Base-by-base conservation (phyloP, 2,888 invertebrate species). In the Drosophila subsilvestris region DNA sequence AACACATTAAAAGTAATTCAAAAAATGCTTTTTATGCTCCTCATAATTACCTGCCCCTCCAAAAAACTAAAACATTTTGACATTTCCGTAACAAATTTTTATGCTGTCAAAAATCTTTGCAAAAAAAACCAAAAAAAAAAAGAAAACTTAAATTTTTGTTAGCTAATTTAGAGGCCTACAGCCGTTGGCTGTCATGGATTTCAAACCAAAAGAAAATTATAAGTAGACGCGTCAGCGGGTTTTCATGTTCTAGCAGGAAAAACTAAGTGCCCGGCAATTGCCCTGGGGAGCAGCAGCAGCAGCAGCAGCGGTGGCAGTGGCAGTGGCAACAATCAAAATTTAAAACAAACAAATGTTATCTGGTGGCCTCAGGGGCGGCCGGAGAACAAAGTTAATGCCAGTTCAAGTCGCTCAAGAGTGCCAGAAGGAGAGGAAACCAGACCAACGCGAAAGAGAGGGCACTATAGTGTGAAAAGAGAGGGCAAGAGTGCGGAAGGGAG, bases 151-250 rank as follows among this genome's bases (percentile, higher is more conserved):
- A 9, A 32, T 20, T 29, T 43, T 45, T 59, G 68, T 29, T 20
- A 51, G 81, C 80, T 81, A 84, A 80, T 84, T 79, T 76, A 43
- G 27, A 63, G 76, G 80, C 68, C 80, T 70, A 80, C 58, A 68
- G 76, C 65, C 61, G 62, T 66, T 68, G 57, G 79, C 84, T 81
- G 80, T 84, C 85, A 83, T 74, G 74, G 70, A 61, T 74, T 79
- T 56, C 9, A 56, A 44, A 47, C 63, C 37, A 42, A 25, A 66
- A 62, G 7, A 66, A 79, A 78, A 82, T 76, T 60, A 86, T 87
- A 85, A 87, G 86, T 85, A 85, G 85, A 76, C 85, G 74, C 85
- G 87, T 85, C 85, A 85, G 80, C 87, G 77, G 74, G 79, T 76
- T 81, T 75, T 80, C 76, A 50, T 43, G 49, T 57, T 63, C 49